A percentile compares a stretch with the other conserved stretches of the same genome.
Conservation (phyloP, 2,797 vertebrate species). For the Sylvilagus floridanus region DNA sequence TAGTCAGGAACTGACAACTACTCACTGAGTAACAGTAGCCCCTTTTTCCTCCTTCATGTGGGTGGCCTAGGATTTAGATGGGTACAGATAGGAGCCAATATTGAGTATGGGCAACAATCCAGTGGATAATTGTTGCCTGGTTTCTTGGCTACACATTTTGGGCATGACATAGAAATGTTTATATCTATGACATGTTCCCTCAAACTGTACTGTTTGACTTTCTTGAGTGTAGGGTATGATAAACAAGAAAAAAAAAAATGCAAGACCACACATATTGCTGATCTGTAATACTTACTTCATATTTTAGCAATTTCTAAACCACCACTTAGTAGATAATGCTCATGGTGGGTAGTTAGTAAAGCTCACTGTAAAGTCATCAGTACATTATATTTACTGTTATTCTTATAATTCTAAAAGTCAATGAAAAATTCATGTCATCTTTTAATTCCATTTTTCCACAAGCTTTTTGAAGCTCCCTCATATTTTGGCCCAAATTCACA, state of each 20-base stretch:
- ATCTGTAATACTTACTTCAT: slow-evolving; percentile 40
- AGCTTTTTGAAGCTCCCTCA: no score
- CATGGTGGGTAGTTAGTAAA: neutral
- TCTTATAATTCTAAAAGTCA: neutral
- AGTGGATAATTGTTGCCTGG: slow-evolving; percentile 48
- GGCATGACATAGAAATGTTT: slow-evolving; percentile 22
- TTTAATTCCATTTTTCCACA: no score
- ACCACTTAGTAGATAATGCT: neutral
- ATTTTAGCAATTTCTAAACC: slow-evolving; percentile 60
- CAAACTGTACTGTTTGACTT: slow-evolving; percentile 59
- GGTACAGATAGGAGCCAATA: slow-evolving; percentile 37
- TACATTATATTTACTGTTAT: slow-evolving; percentile 3
- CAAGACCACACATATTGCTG: slow-evolving; percentile 24
- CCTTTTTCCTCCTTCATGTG: slow-evolving; percentile 44
- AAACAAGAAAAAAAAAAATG: slow-evolving; percentile 27
- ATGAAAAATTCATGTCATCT: no score
- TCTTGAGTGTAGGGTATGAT: neutral
- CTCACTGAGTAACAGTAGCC: slow-evolving; percentile 10
- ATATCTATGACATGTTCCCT: slow-evolving; percentile 29
- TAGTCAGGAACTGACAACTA: slow-evolving; percentile 56
- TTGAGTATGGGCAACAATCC: slow-evolving; percentile 17
- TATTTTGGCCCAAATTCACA: slow-evolving; percentile 1
- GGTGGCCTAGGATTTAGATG: slow-evolving; percentile 48
- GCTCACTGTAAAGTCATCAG: slow-evolving; percentile 40
- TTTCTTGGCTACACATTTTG: slow-evolving; percentile 57